Evolutionary conservation across 2,888 invertebrate species (phyloP).

Genomic region (Sphinx pinastri): DNA sequence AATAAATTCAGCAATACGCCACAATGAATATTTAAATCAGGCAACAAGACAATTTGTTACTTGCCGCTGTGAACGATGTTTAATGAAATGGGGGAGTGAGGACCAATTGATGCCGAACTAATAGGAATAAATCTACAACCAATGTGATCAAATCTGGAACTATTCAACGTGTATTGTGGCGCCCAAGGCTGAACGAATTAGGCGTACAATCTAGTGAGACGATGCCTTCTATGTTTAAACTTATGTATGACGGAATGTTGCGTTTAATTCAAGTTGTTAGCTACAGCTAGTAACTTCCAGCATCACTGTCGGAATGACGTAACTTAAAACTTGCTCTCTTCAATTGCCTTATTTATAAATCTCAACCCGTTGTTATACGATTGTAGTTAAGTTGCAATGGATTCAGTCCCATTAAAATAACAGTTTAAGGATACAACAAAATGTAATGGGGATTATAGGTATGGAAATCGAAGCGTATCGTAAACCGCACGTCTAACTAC

Average conservation of each 20-base stretch:
- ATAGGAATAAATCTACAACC: conserved; percentile 4
- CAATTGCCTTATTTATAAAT: no score
- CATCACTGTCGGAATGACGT: not conserved
- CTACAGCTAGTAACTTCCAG: not conserved
- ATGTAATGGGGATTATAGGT: no score
- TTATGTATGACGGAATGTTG: conserved; percentile 16
- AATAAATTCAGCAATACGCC: conserved; percentile 9
- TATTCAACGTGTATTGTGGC: conserved; percentile 38
- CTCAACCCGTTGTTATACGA: no score
- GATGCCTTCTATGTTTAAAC: conserved; percentile 24
- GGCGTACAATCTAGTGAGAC: conserved; percentile 44
- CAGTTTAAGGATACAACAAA: no score
- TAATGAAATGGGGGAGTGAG: not conserved
- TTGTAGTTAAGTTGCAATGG: no score
- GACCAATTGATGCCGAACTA: conserved; percentile 16
- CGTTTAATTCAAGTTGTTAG: conserved; percentile 1
- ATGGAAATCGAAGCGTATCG: no score
- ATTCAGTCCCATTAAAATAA: no score
- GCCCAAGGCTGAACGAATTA: conserved; percentile 62
- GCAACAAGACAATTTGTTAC: conserved; percentile 14
- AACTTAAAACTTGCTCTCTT: not conserved
- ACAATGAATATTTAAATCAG: conserved; percentile 23
- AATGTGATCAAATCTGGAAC: conserved; percentile 18
- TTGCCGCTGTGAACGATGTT: not conserved
- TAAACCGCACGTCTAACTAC: no score